Percentiles rank a stretch among this genome's conserved stretches.
Conservation (phyloP, 2,113 vertebrate genomes). For the Progne subis region DNA sequence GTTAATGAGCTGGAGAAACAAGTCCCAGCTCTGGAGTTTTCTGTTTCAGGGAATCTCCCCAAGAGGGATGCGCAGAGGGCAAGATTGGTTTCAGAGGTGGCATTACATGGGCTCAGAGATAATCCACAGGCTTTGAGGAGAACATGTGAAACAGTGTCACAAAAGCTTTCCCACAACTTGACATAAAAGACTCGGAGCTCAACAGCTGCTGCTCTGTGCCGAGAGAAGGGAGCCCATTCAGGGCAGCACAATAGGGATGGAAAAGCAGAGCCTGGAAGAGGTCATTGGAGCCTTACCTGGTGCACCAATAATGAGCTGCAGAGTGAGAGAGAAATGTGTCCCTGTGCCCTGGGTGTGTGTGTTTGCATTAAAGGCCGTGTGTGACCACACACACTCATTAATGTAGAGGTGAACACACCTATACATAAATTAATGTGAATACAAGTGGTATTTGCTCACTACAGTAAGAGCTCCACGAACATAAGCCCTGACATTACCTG, state of each 20-base stretch:
- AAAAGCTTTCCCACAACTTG: constrained; percentile 80
- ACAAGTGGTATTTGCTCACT: neutral
- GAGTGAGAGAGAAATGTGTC: neutral
- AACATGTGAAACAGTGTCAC: constrained; percentile 75
- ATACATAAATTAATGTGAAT: neutral
- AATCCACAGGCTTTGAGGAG: constrained; percentile 74
- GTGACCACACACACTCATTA: neutral
- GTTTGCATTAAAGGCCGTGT: neutral
- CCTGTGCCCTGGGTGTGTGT: neutral
- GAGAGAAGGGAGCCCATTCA: constrained; percentile 67
- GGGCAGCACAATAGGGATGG: neutral
- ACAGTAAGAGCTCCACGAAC: neutral
- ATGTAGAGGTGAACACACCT: neutral
- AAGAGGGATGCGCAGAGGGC: neutral
- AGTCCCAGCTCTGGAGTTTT: neutral
- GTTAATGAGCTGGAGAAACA: neutral
- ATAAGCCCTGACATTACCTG: neutral
- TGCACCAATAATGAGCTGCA: neutral
- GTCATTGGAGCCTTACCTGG: constrained; percentile 66
- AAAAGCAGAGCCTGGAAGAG: neutral
- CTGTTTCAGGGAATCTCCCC: constrained; percentile 23
- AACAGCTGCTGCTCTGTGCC: constrained; percentile 77
- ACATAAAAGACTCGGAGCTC: constrained; percentile 74
- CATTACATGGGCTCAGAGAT: constrained; percentile 61
- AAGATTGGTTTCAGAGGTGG: constrained; percentile 55